A percentile compares a stretch with the other conserved stretches of the same genome.
These are phyloP conservation scores for Prionailurus viverrinus DNA, from an alignment of 2,113 vertebrate species.

Conservation along the genomic window DNA sequence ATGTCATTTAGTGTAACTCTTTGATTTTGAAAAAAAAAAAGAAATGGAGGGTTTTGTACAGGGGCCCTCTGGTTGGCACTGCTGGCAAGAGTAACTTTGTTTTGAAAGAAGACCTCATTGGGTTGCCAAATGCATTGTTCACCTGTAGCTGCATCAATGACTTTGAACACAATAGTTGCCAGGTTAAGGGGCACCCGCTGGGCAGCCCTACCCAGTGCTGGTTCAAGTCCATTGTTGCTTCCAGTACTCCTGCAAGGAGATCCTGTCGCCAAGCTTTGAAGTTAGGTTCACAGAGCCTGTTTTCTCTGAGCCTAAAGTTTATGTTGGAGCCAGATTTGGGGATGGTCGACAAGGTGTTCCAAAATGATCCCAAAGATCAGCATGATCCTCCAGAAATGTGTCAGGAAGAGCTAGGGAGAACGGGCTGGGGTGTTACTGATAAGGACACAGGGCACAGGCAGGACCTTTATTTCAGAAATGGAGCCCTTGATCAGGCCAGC, in stretches of 20 bases:
- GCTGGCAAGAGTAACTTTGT: constrained; percentile 61
- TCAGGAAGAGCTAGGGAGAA: background rate
- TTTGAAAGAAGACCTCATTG: constrained; percentile 70
- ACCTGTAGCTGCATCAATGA: background rate
- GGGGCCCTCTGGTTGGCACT: background rate
- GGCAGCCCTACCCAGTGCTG: constrained; percentile 27
- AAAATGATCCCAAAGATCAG: background rate
- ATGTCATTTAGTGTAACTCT: background rate
- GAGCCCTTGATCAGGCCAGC: background rate
- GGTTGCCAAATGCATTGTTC: constrained; percentile 83
- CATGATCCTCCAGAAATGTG: background rate
- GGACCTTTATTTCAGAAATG: background rate
- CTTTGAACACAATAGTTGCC: constrained; percentile 59
- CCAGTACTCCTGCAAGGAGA: constrained; percentile 1
- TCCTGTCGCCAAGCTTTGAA: constrained; percentile 81
- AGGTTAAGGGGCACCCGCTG: constrained; percentile 78
- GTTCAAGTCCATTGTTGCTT: constrained; percentile 80
- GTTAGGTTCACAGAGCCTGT: constrained; percentile 41
- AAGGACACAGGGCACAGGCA: background rate
- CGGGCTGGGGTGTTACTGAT: background rate
- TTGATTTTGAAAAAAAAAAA: background rate
- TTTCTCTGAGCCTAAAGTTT: background rate
- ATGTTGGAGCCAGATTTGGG: background rate
- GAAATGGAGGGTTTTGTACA: background rate
- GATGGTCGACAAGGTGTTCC: background rate